Conservation (phyloP, 53 echinoderm and acorn worm species). For the Apostichopus leukothele region DNA sequence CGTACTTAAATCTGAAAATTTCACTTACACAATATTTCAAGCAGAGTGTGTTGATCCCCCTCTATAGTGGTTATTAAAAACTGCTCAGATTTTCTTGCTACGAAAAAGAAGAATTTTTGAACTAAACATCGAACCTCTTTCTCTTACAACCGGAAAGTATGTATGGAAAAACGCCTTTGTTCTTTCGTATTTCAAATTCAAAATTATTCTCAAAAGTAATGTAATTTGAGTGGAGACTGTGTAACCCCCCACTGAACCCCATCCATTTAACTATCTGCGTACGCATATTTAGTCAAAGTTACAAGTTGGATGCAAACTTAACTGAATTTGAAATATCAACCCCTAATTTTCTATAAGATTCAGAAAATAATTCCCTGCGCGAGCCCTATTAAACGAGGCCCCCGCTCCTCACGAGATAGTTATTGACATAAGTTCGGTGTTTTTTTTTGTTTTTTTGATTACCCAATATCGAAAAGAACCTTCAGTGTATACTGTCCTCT, state of each 20-base stretch:
- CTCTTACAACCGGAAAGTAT: neutral
- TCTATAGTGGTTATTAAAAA: no score
- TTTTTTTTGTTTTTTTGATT: neutral
- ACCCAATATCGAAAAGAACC: neutral
- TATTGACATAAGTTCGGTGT: slow-evolving; percentile 7
- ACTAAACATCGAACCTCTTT: no score
- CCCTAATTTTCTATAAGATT: neutral
- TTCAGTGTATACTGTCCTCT: neutral
- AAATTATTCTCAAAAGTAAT: slow-evolving; percentile 9
- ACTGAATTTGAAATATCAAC: slow-evolving; percentile 9
- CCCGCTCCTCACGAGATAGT: neutral
- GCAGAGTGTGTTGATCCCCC: no score
- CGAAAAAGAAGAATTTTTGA: no score
- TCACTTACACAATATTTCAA: no score
- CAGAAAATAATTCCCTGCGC: slow-evolving; percentile 11
- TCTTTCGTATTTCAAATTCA: neutral
- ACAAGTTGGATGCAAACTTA: slow-evolving; percentile 14
- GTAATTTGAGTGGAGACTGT: neutral
- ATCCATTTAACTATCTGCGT: neutral
- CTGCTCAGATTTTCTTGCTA: no score
- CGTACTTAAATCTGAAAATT: no score
- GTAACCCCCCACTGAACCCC: neutral
- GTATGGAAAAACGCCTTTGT: neutral
- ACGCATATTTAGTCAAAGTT: slow-evolving; percentile 18
- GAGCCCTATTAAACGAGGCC: slow-evolving; percentile 11